Evolutionary conservation across 2,797 vertebrate genomes (phyloP), one percentile per base, ranked within the genome.

Genomic region (Tympanoctomys barrerae): DNA sequence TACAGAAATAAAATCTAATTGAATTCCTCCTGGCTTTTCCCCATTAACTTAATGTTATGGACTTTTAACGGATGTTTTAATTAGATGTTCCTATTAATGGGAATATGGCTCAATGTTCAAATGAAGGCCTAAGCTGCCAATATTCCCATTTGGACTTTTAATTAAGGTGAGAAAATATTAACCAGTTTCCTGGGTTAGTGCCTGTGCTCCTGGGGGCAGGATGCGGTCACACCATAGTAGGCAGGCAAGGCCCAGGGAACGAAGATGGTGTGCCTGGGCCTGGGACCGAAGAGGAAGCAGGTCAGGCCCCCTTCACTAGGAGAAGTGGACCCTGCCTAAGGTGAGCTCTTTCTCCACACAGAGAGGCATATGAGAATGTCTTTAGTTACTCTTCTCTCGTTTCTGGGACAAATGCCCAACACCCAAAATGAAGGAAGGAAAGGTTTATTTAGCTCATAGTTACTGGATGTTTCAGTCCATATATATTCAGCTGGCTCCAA

Each of bases 41-140:
- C 94, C 96, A 94, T 98, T 98, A 98, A 97, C 54, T 98, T 98
- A 97, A 97, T 98, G 94, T 97, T 98, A 98, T 94, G 75, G 97
- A 97, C 96, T 98, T 98, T 97, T 98, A 98, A 98, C 11, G 0
- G 94, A 97, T 98, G 96, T 97, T 98, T 98, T 98, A 98, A 98
- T 98, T 98, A 98, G 98, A 92, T 64, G 88, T 94, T 96, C 84
- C 86, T 97, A 92, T 98, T 98, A 98, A 98, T 97, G 97, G 95
- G 93, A 97, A 98, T 97, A 94, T 95, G 96, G 97, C 90, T 98
- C 73, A 93, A 95, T 97, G 97, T 97, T 97, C 96, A 98, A 92
- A 95, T 22, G 89, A 97, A 64, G 82, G 95, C 83, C 88, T 98
- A 78, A 97, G 83, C 97, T 97, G 93, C 80, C 91, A 86, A 91